These are phyloP conservation scores for Mactra quadrangularis DNA, from an alignment of 1,140 invertebrate genomes.

Conservation along the genomic window DNA sequence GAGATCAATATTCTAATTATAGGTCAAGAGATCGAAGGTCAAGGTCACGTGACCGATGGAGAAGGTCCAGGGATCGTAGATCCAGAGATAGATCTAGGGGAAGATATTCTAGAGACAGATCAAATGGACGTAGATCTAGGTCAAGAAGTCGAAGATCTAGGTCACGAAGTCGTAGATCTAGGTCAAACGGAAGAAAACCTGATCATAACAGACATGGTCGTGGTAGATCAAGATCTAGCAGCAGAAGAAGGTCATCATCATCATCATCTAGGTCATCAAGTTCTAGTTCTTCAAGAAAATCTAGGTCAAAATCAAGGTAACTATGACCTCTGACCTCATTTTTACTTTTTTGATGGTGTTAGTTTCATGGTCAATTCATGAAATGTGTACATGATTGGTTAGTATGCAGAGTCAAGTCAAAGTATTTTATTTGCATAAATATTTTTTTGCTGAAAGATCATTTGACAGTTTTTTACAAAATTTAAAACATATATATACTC, in stretches of 20 bases:
- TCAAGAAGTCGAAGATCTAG: constrained; percentile 7
- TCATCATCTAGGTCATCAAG: constrained; percentile 59
- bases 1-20: constrained; percentile 49
- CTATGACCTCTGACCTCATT: neutral
- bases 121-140: constrained; percentile 26
- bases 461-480: no score
- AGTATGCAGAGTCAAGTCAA: no score
- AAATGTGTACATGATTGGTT: neutral
- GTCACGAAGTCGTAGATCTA: constrained; percentile 23
- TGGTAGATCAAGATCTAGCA: constrained; percentile 61
- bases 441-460: neutral
- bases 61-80: constrained; percentile 58
- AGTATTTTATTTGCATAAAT: no score
- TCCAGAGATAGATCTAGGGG: constrained; percentile 41
- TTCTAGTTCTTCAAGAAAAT: constrained; percentile 64
- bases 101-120: constrained; percentile 38
- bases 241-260: constrained; percentile 69
- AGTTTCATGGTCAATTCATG: neutral
- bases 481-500: no score
- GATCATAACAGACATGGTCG: neutral
- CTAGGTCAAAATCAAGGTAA: constrained; percentile 68
- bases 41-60: constrained; percentile 30
- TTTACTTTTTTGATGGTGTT: no score
- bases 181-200: constrained; percentile 11
- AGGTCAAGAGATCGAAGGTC: constrained; percentile 43